A percentile compares a stretch with the other conserved stretches of the same genome.
Conservation (phyloP, 2,797 vertebrate species). For the Lagorchestes hirsutus region DNA sequence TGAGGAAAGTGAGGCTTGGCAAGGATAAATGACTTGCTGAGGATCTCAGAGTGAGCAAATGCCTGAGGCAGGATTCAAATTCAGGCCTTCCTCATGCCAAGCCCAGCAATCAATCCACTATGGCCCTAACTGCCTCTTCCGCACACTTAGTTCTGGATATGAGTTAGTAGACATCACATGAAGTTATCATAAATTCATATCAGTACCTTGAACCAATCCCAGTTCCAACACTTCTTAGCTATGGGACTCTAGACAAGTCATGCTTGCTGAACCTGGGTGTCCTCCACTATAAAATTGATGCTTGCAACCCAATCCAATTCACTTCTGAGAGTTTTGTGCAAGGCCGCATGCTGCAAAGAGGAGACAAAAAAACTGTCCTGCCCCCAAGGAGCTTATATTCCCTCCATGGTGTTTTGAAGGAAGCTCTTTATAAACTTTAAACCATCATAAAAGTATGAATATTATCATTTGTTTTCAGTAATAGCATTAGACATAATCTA, state of each 20-base stretch:
- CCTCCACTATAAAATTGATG: not conserved
- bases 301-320: not conserved
- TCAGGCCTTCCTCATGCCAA: not conserved
- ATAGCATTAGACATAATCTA: too few relatives aligned
- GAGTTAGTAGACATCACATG: not conserved
- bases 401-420: not conserved
- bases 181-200: not conserved
- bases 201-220: not conserved
- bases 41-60: not conserved
- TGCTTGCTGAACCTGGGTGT: not conserved
- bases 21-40: slow-evolving; percentile 16
- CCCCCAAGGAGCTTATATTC: not conserved
- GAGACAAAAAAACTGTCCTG: not conserved
- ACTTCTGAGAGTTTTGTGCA: not conserved
- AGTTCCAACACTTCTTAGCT: not conserved
- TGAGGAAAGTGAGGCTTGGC: not conserved
- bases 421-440: not conserved
- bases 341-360: not conserved
- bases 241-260: not conserved
- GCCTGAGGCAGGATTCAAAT: not conserved
- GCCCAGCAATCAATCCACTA: not conserved
- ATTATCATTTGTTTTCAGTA: too few relatives aligned
- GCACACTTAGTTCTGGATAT: not conserved
- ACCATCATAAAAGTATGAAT: not conserved
- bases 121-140: not conserved